Base-by-base conservation (phyloP, 2,113 vertebrate genomes). In the Forbesichthys agassizii region DNA sequence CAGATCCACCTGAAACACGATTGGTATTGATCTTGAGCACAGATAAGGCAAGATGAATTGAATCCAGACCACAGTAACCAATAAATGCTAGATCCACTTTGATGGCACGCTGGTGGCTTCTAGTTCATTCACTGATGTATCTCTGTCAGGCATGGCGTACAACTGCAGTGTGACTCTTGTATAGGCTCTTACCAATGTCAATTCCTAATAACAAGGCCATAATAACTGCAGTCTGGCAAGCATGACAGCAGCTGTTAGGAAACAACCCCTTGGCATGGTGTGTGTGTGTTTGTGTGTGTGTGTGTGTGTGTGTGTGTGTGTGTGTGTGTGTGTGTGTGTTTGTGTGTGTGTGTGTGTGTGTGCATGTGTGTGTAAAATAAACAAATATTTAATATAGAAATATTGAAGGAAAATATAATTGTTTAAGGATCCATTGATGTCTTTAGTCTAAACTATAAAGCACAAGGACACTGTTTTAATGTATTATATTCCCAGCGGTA, bases 21-120 rank as follows among this genome's bases (percentile, higher is more conserved):
- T 88, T 80, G 81, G 71, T 87, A 90, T 90, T 85, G 88, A 91
- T 91, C 85, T 80, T 61, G 51, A 51, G 58, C 63, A 3, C 68
- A 78, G 86, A 85, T 59, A 67, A 70, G 80, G 66, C 55, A 79
- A 85, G 81, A 87, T 69, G 73, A 77, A 88, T 83, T 82, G 72
- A 80, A 83, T 83, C 74, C 68, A 75, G 70, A 77, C 59, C 71
- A 70, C 71, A 66, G 61, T 62, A 58, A 64, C 66, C 66, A 79
- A 75, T 74, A 46, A 68, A 53, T 27, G 3, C 36, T 68, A 70
- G 75, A 79, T 82, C 77, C 62, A 68, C 67, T 69, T 56, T 62
- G 4, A 27, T 13, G 33, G 59, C 74, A 64, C 60, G 42, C 55
- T 18, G 33, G 67, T 57, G 63, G 69, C 55, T 77, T 83, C 55